Evolutionary conservation across 2,113 vertebrate genomes (phyloP).

Genomic region (Steatornis caripensis): DNA sequence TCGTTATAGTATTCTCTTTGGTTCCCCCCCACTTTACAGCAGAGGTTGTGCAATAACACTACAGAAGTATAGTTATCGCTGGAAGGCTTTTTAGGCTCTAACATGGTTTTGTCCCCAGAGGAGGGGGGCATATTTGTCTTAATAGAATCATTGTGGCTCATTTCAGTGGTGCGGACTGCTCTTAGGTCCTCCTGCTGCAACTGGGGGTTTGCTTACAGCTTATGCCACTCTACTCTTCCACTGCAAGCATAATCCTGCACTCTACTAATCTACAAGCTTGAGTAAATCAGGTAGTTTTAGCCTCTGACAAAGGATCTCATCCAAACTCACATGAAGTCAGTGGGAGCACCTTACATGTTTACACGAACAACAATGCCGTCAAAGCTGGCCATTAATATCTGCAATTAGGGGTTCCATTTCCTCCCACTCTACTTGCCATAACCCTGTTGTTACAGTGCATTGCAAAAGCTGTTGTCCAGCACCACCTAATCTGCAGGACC

Average conservation of each 20-base stretch:
- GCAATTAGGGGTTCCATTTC: not conserved
- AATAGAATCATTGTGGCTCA: not conserved
- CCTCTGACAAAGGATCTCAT: not conserved
- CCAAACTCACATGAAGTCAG: not conserved
- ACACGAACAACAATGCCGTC: not conserved
- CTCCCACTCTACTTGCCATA: not conserved
- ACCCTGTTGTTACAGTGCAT: not conserved
- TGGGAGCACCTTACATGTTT: not conserved
- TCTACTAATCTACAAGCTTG: not conserved
- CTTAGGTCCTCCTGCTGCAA: not conserved
- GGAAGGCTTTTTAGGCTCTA: conserved; percentile 22
- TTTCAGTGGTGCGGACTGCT: not conserved
- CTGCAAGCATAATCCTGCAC: not conserved
- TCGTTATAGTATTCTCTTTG: conserved; percentile 39
- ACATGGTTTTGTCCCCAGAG: not conserved
- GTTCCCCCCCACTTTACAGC: not conserved
- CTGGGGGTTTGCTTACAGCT: not conserved
- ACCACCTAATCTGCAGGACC: not conserved
- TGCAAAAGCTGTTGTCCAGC: not conserved
- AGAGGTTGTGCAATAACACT: conserved; percentile 30
- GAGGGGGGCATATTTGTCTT: conserved; percentile 13
- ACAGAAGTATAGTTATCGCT: conserved; percentile 22
- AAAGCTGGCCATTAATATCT: not conserved
- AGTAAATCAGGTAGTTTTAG: not conserved
- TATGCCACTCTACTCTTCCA: not conserved